Percentiles rank a stretch among this genome's conserved stretches.
phyloP scores from a whole-genome alignment of 2,888 invertebrate species.

The Dryobotodes eremita region DNA sequence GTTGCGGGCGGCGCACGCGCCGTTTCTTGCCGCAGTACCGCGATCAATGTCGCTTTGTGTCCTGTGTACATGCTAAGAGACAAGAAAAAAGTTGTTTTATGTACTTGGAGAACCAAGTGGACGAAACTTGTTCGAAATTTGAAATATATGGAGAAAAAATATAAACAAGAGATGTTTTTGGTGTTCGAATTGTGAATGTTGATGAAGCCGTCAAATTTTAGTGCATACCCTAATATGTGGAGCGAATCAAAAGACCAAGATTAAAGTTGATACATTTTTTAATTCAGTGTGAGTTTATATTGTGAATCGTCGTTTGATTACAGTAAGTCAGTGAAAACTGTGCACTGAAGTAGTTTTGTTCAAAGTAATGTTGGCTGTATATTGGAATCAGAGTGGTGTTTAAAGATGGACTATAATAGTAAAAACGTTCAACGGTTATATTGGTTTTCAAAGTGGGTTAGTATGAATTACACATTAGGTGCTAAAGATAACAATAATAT shows the following conservation, averaged over 20 bases:
- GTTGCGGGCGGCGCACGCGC: slow-evolving; percentile 69
- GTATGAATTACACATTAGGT: slow-evolving; percentile 35
- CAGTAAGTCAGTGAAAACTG: slow-evolving; percentile 10
- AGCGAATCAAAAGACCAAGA: slow-evolving; percentile 4
- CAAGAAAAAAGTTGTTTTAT: slow-evolving; percentile 47
- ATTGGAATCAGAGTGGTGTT: slow-evolving; percentile 12
- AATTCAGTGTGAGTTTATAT: slow-evolving; percentile 7
- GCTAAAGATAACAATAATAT: not conserved
- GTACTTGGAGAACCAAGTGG: slow-evolving; percentile 24
- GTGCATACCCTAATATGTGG: not conserved
- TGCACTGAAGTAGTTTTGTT: not conserved
- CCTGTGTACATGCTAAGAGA: slow-evolving; percentile 36
- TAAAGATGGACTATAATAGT: slow-evolving; percentile 48
- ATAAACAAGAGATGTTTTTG: slow-evolving; percentile 44
- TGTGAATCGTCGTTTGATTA: not conserved
- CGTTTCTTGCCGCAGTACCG: slow-evolving; percentile 53
- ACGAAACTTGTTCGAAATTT: slow-evolving; percentile 34
- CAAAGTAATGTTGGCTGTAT: not conserved
- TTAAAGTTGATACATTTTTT: not conserved
- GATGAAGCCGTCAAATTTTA: slow-evolving; percentile 11
- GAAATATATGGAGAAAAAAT: slow-evolving; percentile 46
- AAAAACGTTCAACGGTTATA: slow-evolving; percentile 32
- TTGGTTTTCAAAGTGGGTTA: slow-evolving; percentile 54
- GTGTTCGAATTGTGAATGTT: slow-evolving; percentile 2
- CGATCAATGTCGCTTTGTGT: slow-evolving; percentile 60